Base-by-base conservation (phyloP, 2,113 vertebrate genomes). In the Myrmecophaga tridactyla region DNA sequence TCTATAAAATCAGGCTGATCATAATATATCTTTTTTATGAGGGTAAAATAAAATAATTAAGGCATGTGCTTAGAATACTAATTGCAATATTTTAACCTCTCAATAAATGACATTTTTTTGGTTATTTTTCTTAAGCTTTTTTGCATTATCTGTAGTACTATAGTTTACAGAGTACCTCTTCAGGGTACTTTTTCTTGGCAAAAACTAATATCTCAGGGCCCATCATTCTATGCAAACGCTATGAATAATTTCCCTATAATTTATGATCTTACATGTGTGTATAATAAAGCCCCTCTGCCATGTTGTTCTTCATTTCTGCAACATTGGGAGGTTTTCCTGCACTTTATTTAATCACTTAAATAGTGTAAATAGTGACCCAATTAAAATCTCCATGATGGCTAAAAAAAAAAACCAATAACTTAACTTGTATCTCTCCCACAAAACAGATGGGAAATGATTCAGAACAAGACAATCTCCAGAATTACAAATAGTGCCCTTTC, bases 361-460 rank as follows among this genome's bases (percentile, higher is more conserved):
- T 31, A 73, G 41, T 46, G 21, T 81, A 75, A 41, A 34, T 31
- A 73, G 41, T 46, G 21, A 46, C 21, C 75, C 60, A 27, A 41
- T 90, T 72, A 76, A 89, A 86, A 88, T 78, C n/a, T 95, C 51
- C 23, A 12, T 43, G n/a, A 41, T 69, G 20, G 12, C 20, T 51
- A 14, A 29, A 58, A 56, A 46, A 60, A 70, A 48, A 48, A 7
- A 48, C 46, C 7, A 7, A 48, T 11, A 67, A 43, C 31, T 75
- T 56, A 87, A 60, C 53, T 93, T 94, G 36, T 77, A 7, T 92
- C 48, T 93, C 63, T 91, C 58, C 86, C 94, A 83, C 81, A 92
- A 94, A 95, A 82, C 94, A 94, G 86, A 94, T 89, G 92, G 89
- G 46, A 94, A 92, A 58, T 93, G 78, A 94, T 92, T 91, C 51